Evolutionary conservation across 2,888 invertebrate species (phyloP), one percentile per base, ranked within the genome.

Genomic region (Chrysomela aeneicollis): DNA sequence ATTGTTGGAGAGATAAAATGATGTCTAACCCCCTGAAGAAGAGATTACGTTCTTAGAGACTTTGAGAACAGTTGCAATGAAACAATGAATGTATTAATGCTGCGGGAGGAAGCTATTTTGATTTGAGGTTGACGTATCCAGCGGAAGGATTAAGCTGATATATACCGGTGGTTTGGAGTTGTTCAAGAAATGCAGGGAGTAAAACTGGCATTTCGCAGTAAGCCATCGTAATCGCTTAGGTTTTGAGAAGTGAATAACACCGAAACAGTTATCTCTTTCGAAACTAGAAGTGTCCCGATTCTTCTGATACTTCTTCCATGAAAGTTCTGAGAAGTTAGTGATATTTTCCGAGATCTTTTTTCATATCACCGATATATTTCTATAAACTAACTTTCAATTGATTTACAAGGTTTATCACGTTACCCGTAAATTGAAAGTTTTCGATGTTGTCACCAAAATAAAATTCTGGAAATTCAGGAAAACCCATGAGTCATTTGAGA

Each of bases 1-100:
- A 75, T 76, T 76, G 76, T 74, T 71, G 59, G 62, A 63, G 61
- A 70, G 71, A 72, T 70, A 71, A 70, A 74, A 75, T 75, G 72
- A 71, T 66, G 67, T 67, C 62, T 66, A 59, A 42, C 66, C 67
- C 69, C 59, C 67, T 59, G 61, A 68, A 69, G 66, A 65, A 66
- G 61, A 68, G 72, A 69, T 70, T 70, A 71, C 63, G 67, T 67
- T 65, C 42, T 63, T 30, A 54, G 53, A 62, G 50, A 66, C 64
- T 66, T 64, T 53, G 61, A 54, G 61, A 65, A 64, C 63, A 62
- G 60, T 69, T 58, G 50, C 61, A 63, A 65, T 67, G 64, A 63
- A 68, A 68, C 66, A 68, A 70, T 68, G 67, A 68, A 64, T 66
- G 59, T 59, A 59, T 68, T 68, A 67, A 60, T 64, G 66, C 61